Conservation (phyloP, 1,140 invertebrate genomes). For the Hydropsyche tenuis region DNA sequence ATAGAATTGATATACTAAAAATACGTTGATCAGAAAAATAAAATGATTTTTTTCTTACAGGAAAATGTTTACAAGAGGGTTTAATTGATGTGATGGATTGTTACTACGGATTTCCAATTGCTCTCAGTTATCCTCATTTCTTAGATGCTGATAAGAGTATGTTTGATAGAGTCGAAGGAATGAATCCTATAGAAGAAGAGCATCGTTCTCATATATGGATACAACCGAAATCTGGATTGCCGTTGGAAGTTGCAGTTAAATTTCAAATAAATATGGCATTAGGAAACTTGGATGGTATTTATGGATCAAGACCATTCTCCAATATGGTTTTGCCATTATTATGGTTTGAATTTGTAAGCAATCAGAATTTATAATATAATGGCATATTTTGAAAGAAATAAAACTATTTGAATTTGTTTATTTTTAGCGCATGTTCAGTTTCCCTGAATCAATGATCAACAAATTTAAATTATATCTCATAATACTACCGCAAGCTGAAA, state of each 20-base stretch:
- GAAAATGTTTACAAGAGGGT: constrained; percentile 72
- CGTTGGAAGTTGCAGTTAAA: constrained; percentile 73
- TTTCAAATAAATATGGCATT: constrained; percentile 87
- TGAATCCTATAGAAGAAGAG: constrained; percentile 67
- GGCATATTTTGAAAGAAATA: background rate
- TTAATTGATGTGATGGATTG: constrained; percentile 80
- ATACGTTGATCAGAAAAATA: too few relatives aligned
- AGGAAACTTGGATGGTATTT: constrained; percentile 68
- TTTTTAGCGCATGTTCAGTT: constrained; percentile 71
- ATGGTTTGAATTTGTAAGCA: constrained; percentile 86
- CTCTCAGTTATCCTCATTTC: constrained; percentile 89
- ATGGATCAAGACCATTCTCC: constrained; percentile 67
- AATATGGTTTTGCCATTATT: constrained; percentile 75
- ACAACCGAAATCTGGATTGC: constrained; percentile 73
- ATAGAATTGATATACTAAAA: background rate
- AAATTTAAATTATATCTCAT: constrained; percentile 78
- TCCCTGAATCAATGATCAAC: constrained; percentile 67
- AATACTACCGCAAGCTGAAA: constrained; percentile 68
- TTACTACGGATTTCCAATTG: constrained; percentile 86
- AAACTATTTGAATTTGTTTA: constrained; percentile 38
- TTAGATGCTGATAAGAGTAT: constrained; percentile 74
- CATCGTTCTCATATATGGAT: constrained; percentile 54
- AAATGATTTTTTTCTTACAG: constrained; percentile 51
- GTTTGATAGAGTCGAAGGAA: constrained; percentile 71
- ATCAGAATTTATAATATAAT: background rate